A percentile compares a stretch with the other conserved stretches of the same genome.
phyloP scores from a whole-genome alignment of 2,888 invertebrate genomes.

The Macrophya alboannulata region DNA sequence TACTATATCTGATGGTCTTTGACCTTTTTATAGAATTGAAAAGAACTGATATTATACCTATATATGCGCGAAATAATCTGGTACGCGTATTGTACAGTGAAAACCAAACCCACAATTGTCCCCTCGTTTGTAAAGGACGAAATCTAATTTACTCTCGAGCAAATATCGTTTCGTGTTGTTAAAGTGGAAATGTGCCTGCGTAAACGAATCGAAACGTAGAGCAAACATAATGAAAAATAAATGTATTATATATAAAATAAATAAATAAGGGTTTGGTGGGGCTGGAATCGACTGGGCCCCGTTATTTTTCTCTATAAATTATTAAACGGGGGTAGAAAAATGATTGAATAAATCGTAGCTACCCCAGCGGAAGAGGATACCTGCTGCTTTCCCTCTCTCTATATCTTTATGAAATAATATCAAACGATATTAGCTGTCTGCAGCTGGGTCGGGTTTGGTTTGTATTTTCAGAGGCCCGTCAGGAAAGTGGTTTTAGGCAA shows the following conservation, averaged over 20 bases:
- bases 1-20: not conserved
- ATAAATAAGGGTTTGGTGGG: not conserved
- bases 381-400: not conserved
- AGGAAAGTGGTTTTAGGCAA: not conserved
- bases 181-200: not conserved
- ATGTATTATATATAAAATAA: not conserved
- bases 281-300: not conserved
- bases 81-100: not conserved
- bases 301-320: not conserved
- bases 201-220: not conserved
- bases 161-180: not conserved
- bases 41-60: not conserved
- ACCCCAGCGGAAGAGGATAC: not conserved
- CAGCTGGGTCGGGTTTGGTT: constrained; percentile 12
- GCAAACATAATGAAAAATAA: not conserved
- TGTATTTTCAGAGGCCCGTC: not conserved
- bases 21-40: not conserved
- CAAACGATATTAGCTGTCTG: not conserved
- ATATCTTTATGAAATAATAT: not conserved
- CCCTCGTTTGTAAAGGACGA: constrained; percentile 20
- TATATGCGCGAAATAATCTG: not conserved
- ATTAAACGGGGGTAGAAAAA: not conserved
- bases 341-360: not conserved
- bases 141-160: constrained; percentile 3
- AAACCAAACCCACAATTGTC: not conserved